phyloP scores from a whole-genome alignment of 2,113 vertebrate genomes.

The Colistium nudipinnis region DNA sequence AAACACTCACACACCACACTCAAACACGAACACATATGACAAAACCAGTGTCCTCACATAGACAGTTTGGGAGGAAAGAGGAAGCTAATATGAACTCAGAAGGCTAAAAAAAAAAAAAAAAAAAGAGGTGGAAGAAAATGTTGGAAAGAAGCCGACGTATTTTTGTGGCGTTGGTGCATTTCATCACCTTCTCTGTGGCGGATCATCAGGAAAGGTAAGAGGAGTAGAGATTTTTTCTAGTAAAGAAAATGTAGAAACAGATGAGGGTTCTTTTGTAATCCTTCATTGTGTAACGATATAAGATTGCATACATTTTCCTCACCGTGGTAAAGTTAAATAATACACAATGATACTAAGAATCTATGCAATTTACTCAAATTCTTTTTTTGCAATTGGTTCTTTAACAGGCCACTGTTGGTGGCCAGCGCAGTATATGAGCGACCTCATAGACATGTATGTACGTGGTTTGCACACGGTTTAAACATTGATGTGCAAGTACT shows the following conservation, averaged over 20 bases:
- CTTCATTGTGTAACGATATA: not conserved
- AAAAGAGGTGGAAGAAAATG: constrained; percentile 57
- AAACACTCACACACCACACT: constrained; percentile 12
- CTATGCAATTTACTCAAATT: too few relatives aligned
- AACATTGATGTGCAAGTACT: too few relatives aligned
- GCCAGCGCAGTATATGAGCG: too few relatives aligned
- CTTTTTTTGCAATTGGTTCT: too few relatives aligned
- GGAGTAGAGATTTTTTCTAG: not conserved
- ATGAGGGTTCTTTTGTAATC: not conserved
- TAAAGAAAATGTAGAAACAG: not conserved
- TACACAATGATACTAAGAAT: not conserved
- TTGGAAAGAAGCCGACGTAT: constrained; percentile 28
- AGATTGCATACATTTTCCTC: not conserved
- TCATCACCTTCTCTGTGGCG: constrained; percentile 53
- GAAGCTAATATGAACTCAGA: constrained; percentile 50
- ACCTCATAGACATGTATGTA: too few relatives aligned
- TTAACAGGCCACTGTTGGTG: too few relatives aligned
- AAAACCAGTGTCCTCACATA: not conserved
- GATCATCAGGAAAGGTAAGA: constrained; percentile 60
- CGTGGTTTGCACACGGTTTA: too few relatives aligned
- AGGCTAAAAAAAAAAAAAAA: too few relatives aligned
- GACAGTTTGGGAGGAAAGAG: not conserved
- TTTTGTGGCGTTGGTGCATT: constrained; percentile 37
- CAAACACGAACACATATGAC: constrained; percentile 24
- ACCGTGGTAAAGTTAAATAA: not conserved